Base-by-base conservation (phyloP, 2,888 invertebrate genomes). In the Pyrrhia umbra region DNA sequence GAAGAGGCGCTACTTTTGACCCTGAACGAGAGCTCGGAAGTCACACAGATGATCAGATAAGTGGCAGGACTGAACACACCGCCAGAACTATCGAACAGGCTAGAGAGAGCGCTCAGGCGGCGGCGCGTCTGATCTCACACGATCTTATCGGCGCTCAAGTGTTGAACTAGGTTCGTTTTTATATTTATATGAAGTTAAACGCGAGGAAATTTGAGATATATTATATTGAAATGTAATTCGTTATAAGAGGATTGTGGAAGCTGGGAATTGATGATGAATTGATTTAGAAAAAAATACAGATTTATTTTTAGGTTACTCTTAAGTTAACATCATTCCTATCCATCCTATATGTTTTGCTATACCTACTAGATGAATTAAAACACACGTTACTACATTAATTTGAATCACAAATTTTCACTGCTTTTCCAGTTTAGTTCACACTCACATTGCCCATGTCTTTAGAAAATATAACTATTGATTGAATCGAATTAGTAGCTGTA, bases 41-140 rank as follows among this genome's bases (percentile, higher is more conserved):
- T 79, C 66, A 59, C 63, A 63, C 52, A 63, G 49, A 37, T 6
- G 47, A 70, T 68, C 70, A 67, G 77, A 80, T 79, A 80, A 78
- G 64, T 62, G 50, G 10, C 20, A 30, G 59, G 59, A 43, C 71
- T 66, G 70, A 56, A 70, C 46, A 59, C 57, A 58, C 80, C 77
- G 78, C 64, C 54, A 23, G 65, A 47, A 60, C 55, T 74, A 65
- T 49, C 42, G 57, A 51, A 62, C 30, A 66, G 69, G 64, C 63
- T 55, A 50, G 65, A 67, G 79, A 51, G 51, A 47, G 63, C 21
- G 27, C n/a, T 39, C 0, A 40, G 18, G 57, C 9, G 39, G 68
- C 71, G 72, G 72, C 45, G 52, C 49, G 30, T 64, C 60, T 70
- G 63, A 75, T 69, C 52, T 46, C 40, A n/a, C 40, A 15, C 54